Evolutionary conservation across 2,888 invertebrate species (phyloP), one percentile per base, ranked within the genome.

Genomic region (Cybosia mesomella): DNA sequence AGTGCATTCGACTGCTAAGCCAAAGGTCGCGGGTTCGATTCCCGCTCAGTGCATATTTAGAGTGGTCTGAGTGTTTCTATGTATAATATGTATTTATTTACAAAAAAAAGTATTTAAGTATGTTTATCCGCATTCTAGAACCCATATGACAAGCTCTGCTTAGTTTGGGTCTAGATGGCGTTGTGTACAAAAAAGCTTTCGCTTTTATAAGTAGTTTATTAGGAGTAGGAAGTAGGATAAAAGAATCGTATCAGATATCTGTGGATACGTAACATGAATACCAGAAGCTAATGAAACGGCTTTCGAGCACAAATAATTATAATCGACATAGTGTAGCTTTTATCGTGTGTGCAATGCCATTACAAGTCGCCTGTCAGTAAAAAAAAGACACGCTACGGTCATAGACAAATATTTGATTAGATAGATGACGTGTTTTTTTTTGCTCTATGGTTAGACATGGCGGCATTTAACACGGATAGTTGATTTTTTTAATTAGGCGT

Each of bases 351-450:
- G 65, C 64, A 70, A 67, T 75, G 72, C 74, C 69, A 79, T 77
- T 79, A 72, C 65, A 70, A 69, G 36, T 49, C 54, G 54, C 21
- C 63, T 79, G 76, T 76, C 74, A 77, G 71, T 79, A 67, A 62
- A 69, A 69, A 75, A 71, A 80, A 77, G 77, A 79, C 74, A 79
- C 66, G 65, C 66, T 71, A 60, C 67, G 63, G 60, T 39, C 64
- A 71, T 73, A 70, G 68, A 76, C 79, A 73, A 79, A 80, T 80
- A 73, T 80, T 80, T 76, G 71, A 76, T 80, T 77, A 72, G 73
- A 73, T 77, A 72, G 73, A 73, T 80, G 80, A 77, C 74, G 32
- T 66, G 63, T 73, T 79, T 75, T 79, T 58, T 79, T 73, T 18
- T 74, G 7, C 62, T 70, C 63, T 70, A 64, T 66, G 59, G 63